These are phyloP conservation scores for Pithys albifrons DNA, from an alignment of 2,113 vertebrate genomes.

Conservation along the genomic window DNA sequence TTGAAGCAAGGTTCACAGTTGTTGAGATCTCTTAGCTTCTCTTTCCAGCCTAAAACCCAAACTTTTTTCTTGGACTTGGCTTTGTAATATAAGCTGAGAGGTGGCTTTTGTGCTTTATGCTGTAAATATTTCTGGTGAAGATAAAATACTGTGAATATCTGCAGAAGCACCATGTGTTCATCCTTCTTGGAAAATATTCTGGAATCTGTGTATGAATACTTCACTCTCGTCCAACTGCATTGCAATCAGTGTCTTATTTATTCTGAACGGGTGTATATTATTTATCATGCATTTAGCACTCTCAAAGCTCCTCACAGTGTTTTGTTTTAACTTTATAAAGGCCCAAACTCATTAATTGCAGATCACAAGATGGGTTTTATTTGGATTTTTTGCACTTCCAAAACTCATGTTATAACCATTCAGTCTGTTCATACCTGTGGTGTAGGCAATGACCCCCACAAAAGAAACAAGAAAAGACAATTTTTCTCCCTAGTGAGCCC, in stretches of 20 bases:
- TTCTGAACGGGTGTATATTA: not conserved
- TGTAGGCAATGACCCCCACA: not conserved
- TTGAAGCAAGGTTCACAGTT: not conserved
- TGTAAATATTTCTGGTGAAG: constrained; percentile 3
- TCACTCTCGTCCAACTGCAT: not conserved
- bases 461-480: not conserved
- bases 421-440: not conserved
- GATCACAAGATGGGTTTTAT: not conserved
- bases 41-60: not conserved
- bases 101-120: not conserved
- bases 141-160: constrained; percentile 22
- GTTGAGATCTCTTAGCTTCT: not conserved
- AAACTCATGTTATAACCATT: not conserved
- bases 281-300: not conserved
- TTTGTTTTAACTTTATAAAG: not conserved
- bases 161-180: not conserved
- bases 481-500: not conserved
- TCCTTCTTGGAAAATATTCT: not conserved
- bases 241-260: not conserved
- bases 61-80: not conserved
- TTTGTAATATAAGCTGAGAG: not conserved
- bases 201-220: not conserved
- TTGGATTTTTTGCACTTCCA: not conserved
- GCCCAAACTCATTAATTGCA: not conserved
- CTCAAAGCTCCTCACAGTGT: not conserved